Evolutionary conservation across 2,113 vertebrate genomes (phyloP), one percentile per base, ranked within the genome.

Genomic region (Miniopterus natalensis): DNA sequence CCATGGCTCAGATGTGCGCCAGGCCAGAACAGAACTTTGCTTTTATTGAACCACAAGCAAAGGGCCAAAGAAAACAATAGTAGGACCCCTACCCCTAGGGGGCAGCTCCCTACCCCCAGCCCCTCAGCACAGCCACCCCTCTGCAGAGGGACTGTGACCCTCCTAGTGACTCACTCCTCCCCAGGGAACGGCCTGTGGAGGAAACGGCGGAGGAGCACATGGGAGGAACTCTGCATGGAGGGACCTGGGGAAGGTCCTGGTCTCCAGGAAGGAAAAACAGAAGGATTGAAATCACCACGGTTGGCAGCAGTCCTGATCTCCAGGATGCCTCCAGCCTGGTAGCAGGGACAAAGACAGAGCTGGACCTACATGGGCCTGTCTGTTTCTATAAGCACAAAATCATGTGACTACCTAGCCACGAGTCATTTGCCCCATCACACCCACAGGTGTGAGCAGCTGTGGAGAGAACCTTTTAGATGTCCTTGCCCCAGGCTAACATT

Each of bases 191-290:
- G 53, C 27, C 75, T 31, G 49, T 3, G 57, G 90, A 80, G 96
- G 97, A 97, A 97, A 87, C 0, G 7, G 68, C 40, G 0, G 0
- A 12, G 8, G 73, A 70, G 36, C 1, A 1, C 81, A 12, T 0
- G 4, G 70, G 36, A 80, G 84, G 9, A 74, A 36, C 57, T 84
- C 31, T n/a, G 27, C 29, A 11, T 4, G 20, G 61, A 84, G 1
- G 1, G 79, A 36, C 45, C 51, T 96, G 93, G 68, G 95, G 91
- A 90, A 92, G 86, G 86, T 92, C 74, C 96, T 83, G 79, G 96
- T 97, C 89, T 97, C 97, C 96, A 97, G 96, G 96, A 97, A 97
- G 96, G 94, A 97, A 96, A 97, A 95, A 93, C 94, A 97, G 71
- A 95, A 79, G 80, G 36, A 79, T 9, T 75, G 55, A 84, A 87